A percentile compares a stretch with the other conserved stretches of the same genome.
Evolutionary conservation across 2,113 vertebrate genomes (phyloP).

Genomic region (Addax nasomaculatus): DNA sequence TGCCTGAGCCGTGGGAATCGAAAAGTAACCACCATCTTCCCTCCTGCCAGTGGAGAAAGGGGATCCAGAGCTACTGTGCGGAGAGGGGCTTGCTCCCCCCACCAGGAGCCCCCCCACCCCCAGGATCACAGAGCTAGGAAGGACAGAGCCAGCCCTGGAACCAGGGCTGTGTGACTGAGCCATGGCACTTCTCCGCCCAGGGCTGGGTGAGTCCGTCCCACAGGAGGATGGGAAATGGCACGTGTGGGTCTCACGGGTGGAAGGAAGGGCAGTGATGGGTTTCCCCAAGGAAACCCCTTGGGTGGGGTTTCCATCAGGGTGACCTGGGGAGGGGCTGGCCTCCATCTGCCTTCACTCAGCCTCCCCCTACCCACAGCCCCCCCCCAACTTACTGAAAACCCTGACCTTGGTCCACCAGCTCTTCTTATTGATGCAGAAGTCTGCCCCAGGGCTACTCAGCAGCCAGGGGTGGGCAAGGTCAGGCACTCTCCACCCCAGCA

Average conservation of each 20-base stretch:
- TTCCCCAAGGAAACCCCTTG: background rate
- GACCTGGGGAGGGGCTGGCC: background rate
- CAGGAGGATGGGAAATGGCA: too few relatives aligned
- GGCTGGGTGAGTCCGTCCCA: background rate
- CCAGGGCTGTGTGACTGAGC: background rate
- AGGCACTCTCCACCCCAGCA: background rate
- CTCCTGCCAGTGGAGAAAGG: background rate
- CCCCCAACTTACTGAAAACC: background rate
- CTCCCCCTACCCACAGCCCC: background rate
- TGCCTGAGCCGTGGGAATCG: background rate
- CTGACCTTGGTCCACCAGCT: background rate
- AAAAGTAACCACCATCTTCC: too few relatives aligned
- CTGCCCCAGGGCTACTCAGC: background rate
- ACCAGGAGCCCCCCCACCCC: too few relatives aligned
- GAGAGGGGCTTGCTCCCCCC: background rate
- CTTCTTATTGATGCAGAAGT: background rate
- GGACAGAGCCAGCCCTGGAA: background rate
- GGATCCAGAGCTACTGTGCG: background rate
- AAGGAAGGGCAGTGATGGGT: background rate
- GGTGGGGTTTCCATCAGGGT: background rate
- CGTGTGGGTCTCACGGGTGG: background rate
- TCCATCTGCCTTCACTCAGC: background rate
- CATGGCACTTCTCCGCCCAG: background rate
- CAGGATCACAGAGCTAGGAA: background rate
- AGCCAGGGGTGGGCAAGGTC: background rate